Evolutionary conservation across 2,888 invertebrate species (phyloP).

Genomic region (Lathronympha strigana): DNA sequence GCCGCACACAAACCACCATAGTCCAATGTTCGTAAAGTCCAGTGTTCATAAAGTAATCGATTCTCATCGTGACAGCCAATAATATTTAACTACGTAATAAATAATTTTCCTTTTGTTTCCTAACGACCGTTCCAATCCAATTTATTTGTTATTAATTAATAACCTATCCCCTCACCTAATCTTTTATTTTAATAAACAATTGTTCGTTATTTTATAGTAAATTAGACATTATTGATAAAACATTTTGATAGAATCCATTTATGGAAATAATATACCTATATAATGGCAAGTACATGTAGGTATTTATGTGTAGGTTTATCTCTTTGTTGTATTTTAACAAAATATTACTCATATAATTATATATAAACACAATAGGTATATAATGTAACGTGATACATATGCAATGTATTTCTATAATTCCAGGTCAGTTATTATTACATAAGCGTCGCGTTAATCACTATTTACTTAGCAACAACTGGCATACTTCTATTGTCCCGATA

Average conservation of each 20-base stretch:
- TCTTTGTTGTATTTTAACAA: neutral
- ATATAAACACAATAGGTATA: neutral
- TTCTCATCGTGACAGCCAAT: too few relatives aligned
- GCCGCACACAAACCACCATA: too few relatives aligned
- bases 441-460: neutral
- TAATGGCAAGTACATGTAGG: neutral
- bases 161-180: too few relatives aligned
- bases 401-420: neutral
- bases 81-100: too few relatives aligned
- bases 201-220: neutral
- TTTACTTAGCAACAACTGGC: slow-evolving; percentile 2
- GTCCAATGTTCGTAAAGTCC: too few relatives aligned
- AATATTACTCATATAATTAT: neutral
- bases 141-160: too few relatives aligned
- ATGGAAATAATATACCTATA: neutral
- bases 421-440: neutral
- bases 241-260: too few relatives aligned
- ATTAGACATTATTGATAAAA: too few relatives aligned
- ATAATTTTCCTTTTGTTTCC: too few relatives aligned
- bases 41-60: too few relatives aligned
- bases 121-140: too few relatives aligned
- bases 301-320: neutral
- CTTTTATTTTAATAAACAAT: neutral
- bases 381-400: neutral
- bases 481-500: slow-evolving; percentile 11